phyloP scores from a whole-genome alignment of 2,888 invertebrate species.

The Orchestes rusci region DNA sequence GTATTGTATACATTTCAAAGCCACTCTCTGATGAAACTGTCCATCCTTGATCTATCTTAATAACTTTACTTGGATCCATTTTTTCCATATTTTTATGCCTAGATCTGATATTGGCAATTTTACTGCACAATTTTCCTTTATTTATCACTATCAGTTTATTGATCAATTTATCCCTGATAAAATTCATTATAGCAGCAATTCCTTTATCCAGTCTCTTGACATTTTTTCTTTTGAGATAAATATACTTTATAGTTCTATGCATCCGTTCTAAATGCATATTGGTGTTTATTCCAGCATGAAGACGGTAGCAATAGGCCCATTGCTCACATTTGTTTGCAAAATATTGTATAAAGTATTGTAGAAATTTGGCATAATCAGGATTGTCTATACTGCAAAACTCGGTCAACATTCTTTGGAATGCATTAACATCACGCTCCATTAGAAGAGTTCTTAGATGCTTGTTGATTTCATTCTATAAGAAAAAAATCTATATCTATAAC shows the following conservation, averaged over 20 bases:
- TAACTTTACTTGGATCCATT: conserved; percentile 6
- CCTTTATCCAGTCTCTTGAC: background rate
- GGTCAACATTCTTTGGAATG: conserved; percentile 24
- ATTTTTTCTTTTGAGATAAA: background rate
- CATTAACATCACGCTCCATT: conserved; percentile 22
- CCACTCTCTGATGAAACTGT: conserved; percentile 10
- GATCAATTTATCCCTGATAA: conserved; percentile 25
- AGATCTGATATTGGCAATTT: conserved; percentile 12
- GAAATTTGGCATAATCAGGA: conserved; percentile 23
- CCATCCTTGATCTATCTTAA: conserved; percentile 10
- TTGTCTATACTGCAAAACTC: conserved; percentile 18
- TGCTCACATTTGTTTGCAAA: conserved; percentile 20
- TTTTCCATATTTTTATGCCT: conserved; percentile 11
- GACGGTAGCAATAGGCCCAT: conserved; percentile 29
- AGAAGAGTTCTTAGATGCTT: conserved; percentile 22
- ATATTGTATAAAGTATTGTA: conserved; percentile 25
- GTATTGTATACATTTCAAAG: conserved; percentile 16
- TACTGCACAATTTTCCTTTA: conserved; percentile 22
- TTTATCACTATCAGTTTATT: conserved; percentile 19
- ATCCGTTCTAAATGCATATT: background rate
- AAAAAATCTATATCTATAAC: background rate
- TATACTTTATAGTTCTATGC: background rate
- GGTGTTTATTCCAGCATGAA: conserved; percentile 17
- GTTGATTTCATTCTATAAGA: conserved; percentile 20
- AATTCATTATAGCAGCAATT: background rate